Evolutionary conservation across 1,140 invertebrate genomes (phyloP).

Genomic region (Atta cephalotes): DNA sequence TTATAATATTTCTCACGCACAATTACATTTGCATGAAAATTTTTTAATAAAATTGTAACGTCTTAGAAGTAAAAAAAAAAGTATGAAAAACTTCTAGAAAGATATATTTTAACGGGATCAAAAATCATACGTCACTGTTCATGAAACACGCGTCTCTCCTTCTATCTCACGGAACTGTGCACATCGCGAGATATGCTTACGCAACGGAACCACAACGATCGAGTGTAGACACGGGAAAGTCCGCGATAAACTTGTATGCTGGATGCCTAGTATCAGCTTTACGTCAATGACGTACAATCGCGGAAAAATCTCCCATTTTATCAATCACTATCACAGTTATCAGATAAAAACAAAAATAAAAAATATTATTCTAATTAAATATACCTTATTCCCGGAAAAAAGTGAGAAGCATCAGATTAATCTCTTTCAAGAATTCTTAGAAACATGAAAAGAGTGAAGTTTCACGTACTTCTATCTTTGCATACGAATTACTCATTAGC

Average conservation of each 20-base stretch:
- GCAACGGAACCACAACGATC: slow-evolving; percentile 37
- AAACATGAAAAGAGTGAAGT: background rate
- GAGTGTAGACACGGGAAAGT: slow-evolving; percentile 40
- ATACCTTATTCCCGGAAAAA: background rate
- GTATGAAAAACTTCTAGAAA: background rate
- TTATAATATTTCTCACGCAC: background rate
- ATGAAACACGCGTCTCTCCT: slow-evolving; percentile 29
- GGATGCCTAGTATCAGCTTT: background rate
- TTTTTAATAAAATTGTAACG: background rate
- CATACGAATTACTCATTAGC: slow-evolving; percentile 59
- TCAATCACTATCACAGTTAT: background rate
- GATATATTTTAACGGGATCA: background rate
- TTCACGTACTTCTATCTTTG: slow-evolving; percentile 14
- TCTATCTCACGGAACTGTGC: slow-evolving; percentile 27
- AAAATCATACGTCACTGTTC: background rate
- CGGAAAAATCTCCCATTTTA: background rate
- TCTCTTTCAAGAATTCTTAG: background rate
- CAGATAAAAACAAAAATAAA: background rate
- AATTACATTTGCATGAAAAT: background rate
- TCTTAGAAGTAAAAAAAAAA: background rate
- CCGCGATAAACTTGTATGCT: slow-evolving; percentile 34
- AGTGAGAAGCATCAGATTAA: background rate
- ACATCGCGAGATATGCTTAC: slow-evolving; percentile 54
- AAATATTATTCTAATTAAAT: background rate
- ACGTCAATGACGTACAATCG: background rate